phyloP scores from a whole-genome alignment of 1,140 invertebrate species.

The Rhagoletis pomonella region DNA sequence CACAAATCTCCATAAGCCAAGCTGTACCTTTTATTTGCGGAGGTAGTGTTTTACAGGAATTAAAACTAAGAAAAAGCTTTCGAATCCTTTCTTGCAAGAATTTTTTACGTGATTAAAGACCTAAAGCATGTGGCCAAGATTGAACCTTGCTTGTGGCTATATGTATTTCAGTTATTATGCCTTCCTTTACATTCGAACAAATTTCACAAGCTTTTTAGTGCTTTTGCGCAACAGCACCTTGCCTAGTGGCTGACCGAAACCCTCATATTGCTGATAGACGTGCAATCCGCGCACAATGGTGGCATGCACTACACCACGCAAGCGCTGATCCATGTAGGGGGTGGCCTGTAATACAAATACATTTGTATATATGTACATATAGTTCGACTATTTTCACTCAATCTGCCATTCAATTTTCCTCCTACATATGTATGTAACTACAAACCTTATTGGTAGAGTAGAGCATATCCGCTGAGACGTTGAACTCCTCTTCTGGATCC shows the following conservation, averaged over 20 bases:
- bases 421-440: neutral
- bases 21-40: no score
- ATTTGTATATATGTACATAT: no score
- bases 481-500: conserved; percentile 79
- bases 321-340: conserved; percentile 77
- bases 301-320: conserved; percentile 77
- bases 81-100: no score
- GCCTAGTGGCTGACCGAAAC: conserved; percentile 71
- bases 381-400: neutral
- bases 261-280: conserved; percentile 74
- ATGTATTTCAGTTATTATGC: no score
- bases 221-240: conserved; percentile 69
- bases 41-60: no score
- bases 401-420: neutral
- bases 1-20: no score
- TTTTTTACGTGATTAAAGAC: no score
- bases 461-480: conserved; percentile 76
- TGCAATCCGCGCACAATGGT: conserved; percentile 78
- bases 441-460: conserved; percentile 78
- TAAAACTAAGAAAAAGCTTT: no score
- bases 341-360: conserved; percentile 74
- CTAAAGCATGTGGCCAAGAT: no score
- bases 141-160: no score
- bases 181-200: conserved; percentile 63
- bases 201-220: conserved; percentile 70